These are phyloP conservation scores for Diadophis punctatus DNA, from an alignment of 2,113 vertebrate genomes.

Conservation along the genomic window DNA sequence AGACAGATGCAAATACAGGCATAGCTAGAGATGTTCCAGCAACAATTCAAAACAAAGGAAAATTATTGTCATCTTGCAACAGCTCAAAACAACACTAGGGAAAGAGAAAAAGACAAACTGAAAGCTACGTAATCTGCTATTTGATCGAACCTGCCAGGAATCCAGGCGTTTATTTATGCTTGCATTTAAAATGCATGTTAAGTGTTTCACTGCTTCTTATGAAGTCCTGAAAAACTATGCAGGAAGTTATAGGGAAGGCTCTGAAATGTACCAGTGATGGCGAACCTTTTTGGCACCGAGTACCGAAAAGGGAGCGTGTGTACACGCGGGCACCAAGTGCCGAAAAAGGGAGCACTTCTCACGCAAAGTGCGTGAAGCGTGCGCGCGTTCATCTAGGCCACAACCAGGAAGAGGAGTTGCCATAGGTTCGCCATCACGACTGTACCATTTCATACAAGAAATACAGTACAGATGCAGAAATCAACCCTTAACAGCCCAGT, in stretches of 20 bases:
- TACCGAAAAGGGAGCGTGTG: no score
- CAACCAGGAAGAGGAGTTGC: no score
- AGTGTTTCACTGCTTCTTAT: not conserved
- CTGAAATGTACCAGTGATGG: not conserved
- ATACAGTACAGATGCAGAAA: not conserved
- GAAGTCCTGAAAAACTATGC: not conserved
- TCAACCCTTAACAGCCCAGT: not conserved
- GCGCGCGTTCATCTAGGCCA: no score
- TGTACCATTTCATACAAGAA: not conserved
- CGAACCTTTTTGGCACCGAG: no score
- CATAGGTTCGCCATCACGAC: no score
- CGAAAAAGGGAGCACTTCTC: no score
- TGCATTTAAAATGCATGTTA: not conserved
- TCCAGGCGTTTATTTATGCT: not conserved
- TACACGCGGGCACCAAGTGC: no score
- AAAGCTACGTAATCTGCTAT: not conserved
- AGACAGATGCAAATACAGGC: conserved; percentile 36
- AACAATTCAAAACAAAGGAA: not conserved
- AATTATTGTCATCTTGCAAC: not conserved
- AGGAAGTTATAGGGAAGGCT: not conserved
- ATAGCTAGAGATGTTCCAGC: conserved; percentile 26
- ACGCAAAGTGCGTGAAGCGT: no score
- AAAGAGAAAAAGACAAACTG: not conserved
- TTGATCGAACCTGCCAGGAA: not conserved
- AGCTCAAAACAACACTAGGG: not conserved